Conservation (phyloP, 2,888 invertebrate genomes). For the Trisateles emortualis region DNA sequence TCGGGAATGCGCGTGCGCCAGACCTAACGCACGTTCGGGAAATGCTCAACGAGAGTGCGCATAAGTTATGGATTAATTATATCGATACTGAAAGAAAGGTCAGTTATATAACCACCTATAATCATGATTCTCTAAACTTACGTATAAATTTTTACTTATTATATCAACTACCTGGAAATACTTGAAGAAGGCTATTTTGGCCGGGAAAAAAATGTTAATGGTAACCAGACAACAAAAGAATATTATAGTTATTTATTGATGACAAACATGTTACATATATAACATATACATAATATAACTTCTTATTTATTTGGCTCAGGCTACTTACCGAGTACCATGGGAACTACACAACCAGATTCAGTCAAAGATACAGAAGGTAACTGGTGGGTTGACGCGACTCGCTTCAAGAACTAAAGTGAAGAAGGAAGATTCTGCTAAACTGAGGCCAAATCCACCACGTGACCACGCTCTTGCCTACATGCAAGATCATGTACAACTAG, state of each 20-base stretch:
- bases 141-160: too few species aligned
- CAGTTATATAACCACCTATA: constrained; percentile 54
- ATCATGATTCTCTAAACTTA: too few species aligned
- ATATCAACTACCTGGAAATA: too few species aligned
- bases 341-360: constrained; percentile 98
- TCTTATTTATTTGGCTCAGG: constrained; percentile 54
- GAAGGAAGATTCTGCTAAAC: constrained; percentile 93
- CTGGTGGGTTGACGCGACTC: constrained; percentile 96
- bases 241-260: too few species aligned
- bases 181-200: too few species aligned
- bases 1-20: constrained; percentile 91
- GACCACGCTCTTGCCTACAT: constrained; percentile 90
- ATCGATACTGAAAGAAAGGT: constrained; percentile 96
- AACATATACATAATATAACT: neutral
- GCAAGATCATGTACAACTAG: constrained; percentile 93
- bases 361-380: constrained; percentile 97
- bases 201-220: too few species aligned
- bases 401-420: constrained; percentile 96
- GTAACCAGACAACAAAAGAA: too few species aligned
- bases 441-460: constrained; percentile 87
- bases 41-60: constrained; percentile 94
- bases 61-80: constrained; percentile 96
- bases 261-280: too few species aligned
- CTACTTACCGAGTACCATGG: constrained; percentile 93
- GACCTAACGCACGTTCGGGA: constrained; percentile 93